These are phyloP conservation scores for Phalacrocorax brasilianus DNA, from an alignment of 2,113 vertebrate genomes.

Conservation along the genomic window DNA sequence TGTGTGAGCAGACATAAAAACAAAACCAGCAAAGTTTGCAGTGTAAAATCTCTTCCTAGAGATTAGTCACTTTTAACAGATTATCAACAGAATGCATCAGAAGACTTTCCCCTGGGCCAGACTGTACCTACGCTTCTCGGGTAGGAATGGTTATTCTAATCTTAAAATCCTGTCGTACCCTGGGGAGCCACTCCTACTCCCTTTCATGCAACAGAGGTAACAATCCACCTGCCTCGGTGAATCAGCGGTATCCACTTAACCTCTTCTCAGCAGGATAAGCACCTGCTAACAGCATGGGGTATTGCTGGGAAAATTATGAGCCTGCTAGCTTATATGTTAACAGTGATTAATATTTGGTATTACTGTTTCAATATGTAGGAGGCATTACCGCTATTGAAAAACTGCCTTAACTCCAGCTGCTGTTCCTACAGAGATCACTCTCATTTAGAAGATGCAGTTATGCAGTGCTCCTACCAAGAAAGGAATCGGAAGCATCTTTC, in stretches of 20 bases:
- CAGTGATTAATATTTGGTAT: conserved; percentile 69
- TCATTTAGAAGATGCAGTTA: neutral
- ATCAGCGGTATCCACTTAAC: conserved; percentile 65
- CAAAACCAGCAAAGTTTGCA: neutral
- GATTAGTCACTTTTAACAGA: neutral
- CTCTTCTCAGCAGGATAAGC: conserved; percentile 58
- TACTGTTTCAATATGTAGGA: conserved; percentile 56
- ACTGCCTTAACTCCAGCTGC: conserved; percentile 10
- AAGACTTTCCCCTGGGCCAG: neutral
- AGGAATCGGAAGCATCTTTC: neutral
- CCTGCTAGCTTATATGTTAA: conserved; percentile 49
- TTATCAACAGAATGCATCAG: neutral
- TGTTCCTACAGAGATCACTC: conserved; percentile 19
- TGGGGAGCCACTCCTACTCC: conserved; percentile 11
- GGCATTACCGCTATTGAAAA: conserved; percentile 39
- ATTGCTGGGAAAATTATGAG: conserved; percentile 49
- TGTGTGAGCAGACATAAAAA: neutral
- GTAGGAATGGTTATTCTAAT: neutral
- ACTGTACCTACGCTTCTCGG: neutral
- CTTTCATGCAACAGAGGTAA: neutral
- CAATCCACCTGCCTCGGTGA: conserved; percentile 57
- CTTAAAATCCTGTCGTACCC: neutral
- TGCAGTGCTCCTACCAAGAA: neutral
- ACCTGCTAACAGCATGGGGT: conserved; percentile 61
- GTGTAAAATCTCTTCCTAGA: neutral